Conservation (phyloP, 2,113 vertebrate genomes). For the Marmota flaviventris region DNA sequence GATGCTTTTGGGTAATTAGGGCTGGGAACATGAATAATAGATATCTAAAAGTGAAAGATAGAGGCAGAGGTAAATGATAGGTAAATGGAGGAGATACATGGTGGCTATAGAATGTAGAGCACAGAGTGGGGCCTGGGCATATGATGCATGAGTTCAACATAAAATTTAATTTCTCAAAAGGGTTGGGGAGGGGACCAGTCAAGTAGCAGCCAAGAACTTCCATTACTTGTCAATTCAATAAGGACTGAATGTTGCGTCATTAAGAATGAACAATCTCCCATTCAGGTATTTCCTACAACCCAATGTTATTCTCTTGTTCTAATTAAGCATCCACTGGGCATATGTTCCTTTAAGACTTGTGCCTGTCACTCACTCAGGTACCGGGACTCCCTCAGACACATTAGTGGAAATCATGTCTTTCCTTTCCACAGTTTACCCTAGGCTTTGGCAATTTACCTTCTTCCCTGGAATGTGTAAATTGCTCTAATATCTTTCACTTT, state of each 20-base stretch:
- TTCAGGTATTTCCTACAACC: not conserved
- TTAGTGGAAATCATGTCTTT: not conserved
- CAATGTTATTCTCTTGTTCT: not conserved
- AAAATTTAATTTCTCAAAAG: not conserved
- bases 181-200: not conserved
- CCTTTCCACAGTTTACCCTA: not conserved
- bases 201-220: not conserved
- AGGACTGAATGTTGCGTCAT: not conserved
- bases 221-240: not conserved
- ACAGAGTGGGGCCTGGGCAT: not conserved
- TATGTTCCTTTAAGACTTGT: not conserved
- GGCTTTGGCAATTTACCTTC: not conserved
- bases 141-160: not conserved
- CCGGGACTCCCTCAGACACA: not conserved
- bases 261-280: not conserved
- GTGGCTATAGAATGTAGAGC: not conserved
- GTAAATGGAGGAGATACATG: not conserved
- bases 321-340: no score
- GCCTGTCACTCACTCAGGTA: not conserved
- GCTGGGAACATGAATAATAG: not conserved
- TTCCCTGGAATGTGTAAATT: not conserved
- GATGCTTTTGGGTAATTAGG: not conserved
- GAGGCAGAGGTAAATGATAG: not conserved
- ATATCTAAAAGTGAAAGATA: not conserved
- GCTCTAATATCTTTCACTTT: not conserved